Evolutionary conservation across 2,113 vertebrate genomes (phyloP).

Genomic region (Hoplias malabaricus): DNA sequence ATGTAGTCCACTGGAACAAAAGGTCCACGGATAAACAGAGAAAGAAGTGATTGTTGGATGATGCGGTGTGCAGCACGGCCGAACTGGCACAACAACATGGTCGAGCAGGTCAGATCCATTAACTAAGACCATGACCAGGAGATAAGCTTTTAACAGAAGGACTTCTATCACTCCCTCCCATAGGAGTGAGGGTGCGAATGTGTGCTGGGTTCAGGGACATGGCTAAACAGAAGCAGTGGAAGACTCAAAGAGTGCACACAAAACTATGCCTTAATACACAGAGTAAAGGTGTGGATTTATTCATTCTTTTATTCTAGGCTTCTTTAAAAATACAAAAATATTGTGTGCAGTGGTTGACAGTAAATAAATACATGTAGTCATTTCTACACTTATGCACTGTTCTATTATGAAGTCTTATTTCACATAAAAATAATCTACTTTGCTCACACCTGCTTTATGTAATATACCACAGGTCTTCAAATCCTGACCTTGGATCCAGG

Average conservation of each 20-base stretch:
- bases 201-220: slow-evolving; percentile 9
- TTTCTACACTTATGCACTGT: too few relatives aligned
- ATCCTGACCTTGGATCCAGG: too few relatives aligned
- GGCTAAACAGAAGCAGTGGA: background rate
- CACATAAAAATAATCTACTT: too few relatives aligned
- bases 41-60: slow-evolving; percentile 25
- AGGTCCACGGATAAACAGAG: slow-evolving; percentile 32
- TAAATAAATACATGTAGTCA: too few relatives aligned
- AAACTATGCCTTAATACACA: background rate
- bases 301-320: too few relatives aligned
- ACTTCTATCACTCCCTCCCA: background rate
- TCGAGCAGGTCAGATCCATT: slow-evolving; percentile 47
- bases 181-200: slow-evolving; percentile 15
- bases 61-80: slow-evolving; percentile 42
- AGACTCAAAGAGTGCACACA: background rate
- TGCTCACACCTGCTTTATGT: too few relatives aligned
- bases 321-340: too few relatives aligned
- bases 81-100: slow-evolving; percentile 42
- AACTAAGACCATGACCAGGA: slow-evolving; percentile 57
- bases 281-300: too few relatives aligned
- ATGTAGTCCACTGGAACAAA: slow-evolving; percentile 50
- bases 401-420: too few relatives aligned
- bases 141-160: slow-evolving; percentile 50
- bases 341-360: too few relatives aligned
- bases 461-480: too few relatives aligned